phyloP scores from a whole-genome alignment of 1,140 invertebrate species.

The Bombus soroeensis region DNA sequence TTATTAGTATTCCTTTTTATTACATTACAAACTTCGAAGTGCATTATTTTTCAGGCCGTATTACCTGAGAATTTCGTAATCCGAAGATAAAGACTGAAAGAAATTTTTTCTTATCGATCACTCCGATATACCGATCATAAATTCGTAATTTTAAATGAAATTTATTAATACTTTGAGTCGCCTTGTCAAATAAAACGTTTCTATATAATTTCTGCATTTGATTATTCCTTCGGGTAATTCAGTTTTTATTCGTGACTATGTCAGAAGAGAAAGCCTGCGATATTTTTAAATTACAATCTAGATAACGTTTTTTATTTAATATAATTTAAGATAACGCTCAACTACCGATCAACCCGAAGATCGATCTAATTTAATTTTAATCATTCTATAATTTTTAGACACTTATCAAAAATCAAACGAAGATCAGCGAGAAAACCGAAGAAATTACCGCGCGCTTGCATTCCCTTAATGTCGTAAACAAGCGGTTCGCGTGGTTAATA shows the following conservation, averaged over 20 bases:
- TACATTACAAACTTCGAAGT: neutral
- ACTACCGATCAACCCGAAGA: no score
- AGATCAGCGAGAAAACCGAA: neutral
- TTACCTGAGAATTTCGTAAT: neutral
- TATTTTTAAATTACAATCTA: neutral
- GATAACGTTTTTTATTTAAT: neutral
- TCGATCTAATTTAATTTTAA: neutral
- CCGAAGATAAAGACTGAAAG: neutral
- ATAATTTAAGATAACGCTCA: neutral
- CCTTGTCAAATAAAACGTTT: neutral
- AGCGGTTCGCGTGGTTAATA: conserved; percentile 35
- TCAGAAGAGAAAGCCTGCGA: neutral
- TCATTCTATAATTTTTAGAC: neutral
- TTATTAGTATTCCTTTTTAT: conserved; percentile 2
- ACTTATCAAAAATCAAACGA: no score
- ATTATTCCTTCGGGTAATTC: neutral
- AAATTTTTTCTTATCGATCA: neutral
- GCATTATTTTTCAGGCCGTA: neutral
- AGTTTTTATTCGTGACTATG: neutral
- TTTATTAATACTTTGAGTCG: neutral
- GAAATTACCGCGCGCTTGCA: conserved; percentile 4
- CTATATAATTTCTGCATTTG: neutral
- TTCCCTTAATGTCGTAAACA: conserved; percentile 33
- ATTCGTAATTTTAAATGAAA: neutral
- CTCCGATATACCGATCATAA: neutral